phyloP scores from a whole-genome alignment of 1,140 invertebrate genomes.

The Drosophila bifasciata region DNA sequence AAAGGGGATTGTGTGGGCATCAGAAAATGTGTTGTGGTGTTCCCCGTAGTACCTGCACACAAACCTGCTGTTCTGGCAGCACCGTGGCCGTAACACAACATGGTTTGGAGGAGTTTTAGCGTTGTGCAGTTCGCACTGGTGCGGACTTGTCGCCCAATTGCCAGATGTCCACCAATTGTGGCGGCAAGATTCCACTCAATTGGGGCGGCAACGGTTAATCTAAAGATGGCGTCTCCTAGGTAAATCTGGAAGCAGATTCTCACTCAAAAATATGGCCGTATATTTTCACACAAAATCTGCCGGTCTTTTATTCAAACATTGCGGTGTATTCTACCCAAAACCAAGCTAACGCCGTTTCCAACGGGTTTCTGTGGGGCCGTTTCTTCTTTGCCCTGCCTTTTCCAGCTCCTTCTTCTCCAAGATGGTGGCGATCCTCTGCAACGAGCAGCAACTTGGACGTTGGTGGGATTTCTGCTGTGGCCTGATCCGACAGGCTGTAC shows the following conservation, averaged over 20 bases:
- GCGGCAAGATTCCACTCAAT: too few species aligned
- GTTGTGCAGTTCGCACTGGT: conserved; percentile 7
- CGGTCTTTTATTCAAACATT: too few species aligned
- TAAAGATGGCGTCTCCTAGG: background rate
- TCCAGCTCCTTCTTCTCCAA: conserved; percentile 1
- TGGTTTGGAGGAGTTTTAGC: background rate
- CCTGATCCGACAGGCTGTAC: background rate
- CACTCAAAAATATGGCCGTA: too few species aligned
- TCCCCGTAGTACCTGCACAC: background rate
- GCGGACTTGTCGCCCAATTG: conserved; percentile 1
- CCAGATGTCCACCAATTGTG: conserved; percentile 6
- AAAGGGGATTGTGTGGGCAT: background rate
- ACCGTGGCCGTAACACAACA: conserved; percentile 3
- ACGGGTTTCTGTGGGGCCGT: background rate
- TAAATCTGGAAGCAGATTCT: background rate
- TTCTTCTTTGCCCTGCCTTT: conserved; percentile 1
- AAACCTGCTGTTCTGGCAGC: background rate
- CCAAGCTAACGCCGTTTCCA: background rate
- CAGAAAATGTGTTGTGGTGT: background rate
- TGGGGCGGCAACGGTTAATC: too few species aligned
- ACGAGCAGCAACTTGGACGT: background rate
- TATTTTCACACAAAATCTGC: too few species aligned
- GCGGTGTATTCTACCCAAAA: background rate
- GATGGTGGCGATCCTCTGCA: background rate
- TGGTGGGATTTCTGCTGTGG: background rate